These are phyloP conservation scores for Xiphophorus maculatus DNA, from an alignment of 2,113 vertebrate genomes.

Conservation along the genomic window DNA sequence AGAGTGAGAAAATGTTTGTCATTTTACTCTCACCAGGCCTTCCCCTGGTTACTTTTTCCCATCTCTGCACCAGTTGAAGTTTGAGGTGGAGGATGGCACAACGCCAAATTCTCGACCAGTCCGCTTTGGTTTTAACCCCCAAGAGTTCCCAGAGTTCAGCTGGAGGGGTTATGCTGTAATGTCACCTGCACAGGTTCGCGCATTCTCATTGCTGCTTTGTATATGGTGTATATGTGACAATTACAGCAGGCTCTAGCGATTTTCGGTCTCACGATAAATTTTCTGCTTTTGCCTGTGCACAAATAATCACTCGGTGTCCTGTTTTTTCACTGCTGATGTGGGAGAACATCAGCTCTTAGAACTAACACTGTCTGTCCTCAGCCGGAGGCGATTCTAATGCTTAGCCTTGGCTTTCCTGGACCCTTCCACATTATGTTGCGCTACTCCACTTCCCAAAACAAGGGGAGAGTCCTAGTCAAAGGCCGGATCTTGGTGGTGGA, in stretches of 20 bases:
- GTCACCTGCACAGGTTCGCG: slow-evolving; percentile 86
- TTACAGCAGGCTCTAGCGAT: background rate
- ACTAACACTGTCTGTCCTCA: slow-evolving; percentile 83
- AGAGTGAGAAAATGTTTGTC: background rate
- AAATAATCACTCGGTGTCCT: slow-evolving; percentile 24
- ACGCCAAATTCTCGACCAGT: slow-evolving; percentile 78
- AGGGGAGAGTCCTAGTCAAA: slow-evolving; percentile 74
- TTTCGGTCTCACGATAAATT: slow-evolving; percentile 27
- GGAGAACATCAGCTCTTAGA: slow-evolving; percentile 60
- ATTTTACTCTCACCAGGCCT: slow-evolving; percentile 67
- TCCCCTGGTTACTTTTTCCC: slow-evolving; percentile 86
- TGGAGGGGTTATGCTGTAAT: slow-evolving; percentile 92
- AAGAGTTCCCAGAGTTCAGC: slow-evolving; percentile 88
- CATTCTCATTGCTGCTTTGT: background rate
- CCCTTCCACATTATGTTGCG: slow-evolving; percentile 82
- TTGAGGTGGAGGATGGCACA: slow-evolving; percentile 90
- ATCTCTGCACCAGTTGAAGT: slow-evolving; percentile 90
- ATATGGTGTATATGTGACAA: background rate
- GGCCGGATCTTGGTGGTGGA: slow-evolving; percentile 82
- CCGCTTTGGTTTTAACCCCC: slow-evolving; percentile 86
- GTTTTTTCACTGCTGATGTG: slow-evolving; percentile 23
- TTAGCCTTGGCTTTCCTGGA: slow-evolving; percentile 83
- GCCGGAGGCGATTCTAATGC: slow-evolving; percentile 84
- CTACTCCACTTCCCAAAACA: slow-evolving; percentile 81
- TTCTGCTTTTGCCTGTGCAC: slow-evolving; percentile 42